Percentiles rank a stretch among this genome's conserved stretches.
Evolutionary conservation across 2,113 vertebrate genomes (phyloP).

Genomic region (Taxidea taxus): DNA sequence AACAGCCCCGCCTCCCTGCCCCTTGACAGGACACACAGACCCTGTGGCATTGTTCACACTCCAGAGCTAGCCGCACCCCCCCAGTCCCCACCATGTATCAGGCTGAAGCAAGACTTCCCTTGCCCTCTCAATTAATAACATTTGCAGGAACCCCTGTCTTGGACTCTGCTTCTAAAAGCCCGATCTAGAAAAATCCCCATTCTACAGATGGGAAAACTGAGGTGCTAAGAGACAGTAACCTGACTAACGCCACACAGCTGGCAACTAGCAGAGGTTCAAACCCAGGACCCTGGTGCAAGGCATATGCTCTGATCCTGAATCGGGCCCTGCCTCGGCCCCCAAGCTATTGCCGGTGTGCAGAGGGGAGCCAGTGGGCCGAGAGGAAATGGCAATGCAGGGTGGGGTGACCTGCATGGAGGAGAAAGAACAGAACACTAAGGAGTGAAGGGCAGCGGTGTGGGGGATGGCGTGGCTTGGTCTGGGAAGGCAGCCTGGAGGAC

Average conservation of each 20-base stretch:
- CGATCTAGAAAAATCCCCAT: background rate
- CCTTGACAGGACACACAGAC: background rate
- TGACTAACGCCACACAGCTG: background rate
- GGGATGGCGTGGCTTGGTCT: accelerated
- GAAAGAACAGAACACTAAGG: background rate
- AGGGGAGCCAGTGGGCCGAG: background rate
- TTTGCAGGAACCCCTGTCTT: background rate
- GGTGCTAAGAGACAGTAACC: background rate
- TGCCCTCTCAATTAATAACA: background rate
- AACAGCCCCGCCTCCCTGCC: background rate
- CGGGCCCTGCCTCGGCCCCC: background rate
- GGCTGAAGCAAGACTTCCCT: background rate
- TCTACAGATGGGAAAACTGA: background rate
- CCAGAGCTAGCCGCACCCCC: background rate
- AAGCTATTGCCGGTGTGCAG: background rate
- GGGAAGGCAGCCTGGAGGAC: background rate
- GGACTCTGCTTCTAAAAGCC: background rate
- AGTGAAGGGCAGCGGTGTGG: background rate
- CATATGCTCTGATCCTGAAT: background rate
- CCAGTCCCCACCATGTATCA: accelerated
- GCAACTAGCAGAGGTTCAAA: background rate
- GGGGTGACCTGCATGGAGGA: background rate
- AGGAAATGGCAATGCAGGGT: background rate
- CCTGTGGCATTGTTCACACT: background rate
- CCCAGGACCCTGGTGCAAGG: background rate